Evolutionary conservation across 2,888 invertebrate species (phyloP), one percentile per base, ranked within the genome.

Genomic region (Sepioteuthis lessoniana): DNA sequence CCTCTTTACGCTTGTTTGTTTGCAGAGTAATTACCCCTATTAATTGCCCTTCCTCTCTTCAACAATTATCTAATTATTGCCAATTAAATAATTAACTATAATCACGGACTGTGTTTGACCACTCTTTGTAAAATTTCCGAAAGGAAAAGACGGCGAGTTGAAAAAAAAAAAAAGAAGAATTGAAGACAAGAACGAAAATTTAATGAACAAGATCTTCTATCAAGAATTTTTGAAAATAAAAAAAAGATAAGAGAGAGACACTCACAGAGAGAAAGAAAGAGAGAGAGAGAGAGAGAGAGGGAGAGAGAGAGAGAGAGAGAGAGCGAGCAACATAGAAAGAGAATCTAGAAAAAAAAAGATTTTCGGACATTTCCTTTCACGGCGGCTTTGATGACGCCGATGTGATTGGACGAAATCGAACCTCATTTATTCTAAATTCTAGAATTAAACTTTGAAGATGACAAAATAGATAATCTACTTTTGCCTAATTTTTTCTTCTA

Each of bases 1-100:
- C n/a, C n/a, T n/a, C 19, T 76, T 55, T 76, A 76, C n/a, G n/a
- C 19, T 35, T 76, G n/a, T 76, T n/a, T 76, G 76, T 76, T 76
- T 76, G n/a, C n/a, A 76, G 42, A 76, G n/a, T 76, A 76, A 76
- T 76, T 76, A n/a, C n/a, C 16, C n/a, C 76, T 76, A 35, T 76
- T 76, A 76, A 76, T 76, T 76, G 76, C n/a, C 76, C n/a, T 76
- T 76, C 76, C n/a, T 76, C 76, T 76, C 76, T n/a, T 76, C n/a
- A n/a, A 8, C n/a, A 76, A 76, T 76, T 76, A 76, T 76, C n/a
- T 76, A 76, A 76, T 76, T n/a, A 76, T 35, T 76, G 35, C 10
- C 76, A 76, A 76, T 76, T 76, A 76, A 76, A 76, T 76, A 76
- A 76, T 76, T 76, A 76, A 35, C 76, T 76, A n/a, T 76, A 76